Conservation (phyloP, 2,797 vertebrate genomes). For the Erpetoichthys calabaricus region DNA sequence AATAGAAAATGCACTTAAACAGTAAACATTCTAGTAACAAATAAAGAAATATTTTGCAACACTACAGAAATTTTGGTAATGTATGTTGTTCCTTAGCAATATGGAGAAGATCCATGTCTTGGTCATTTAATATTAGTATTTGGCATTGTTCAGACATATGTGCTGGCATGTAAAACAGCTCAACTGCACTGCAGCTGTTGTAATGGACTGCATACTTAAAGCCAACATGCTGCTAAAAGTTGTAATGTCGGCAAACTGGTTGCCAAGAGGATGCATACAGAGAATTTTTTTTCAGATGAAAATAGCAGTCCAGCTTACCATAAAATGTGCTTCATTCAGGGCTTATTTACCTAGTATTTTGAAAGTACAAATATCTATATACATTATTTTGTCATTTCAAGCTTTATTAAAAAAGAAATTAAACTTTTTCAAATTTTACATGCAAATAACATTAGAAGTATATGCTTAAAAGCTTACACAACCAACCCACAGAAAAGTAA, state of each 20-base stretch:
- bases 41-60: too few species aligned
- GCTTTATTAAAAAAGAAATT: constrained; percentile 8
- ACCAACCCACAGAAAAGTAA: constrained; percentile 35
- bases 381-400: background rate
- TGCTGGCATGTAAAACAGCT: constrained; percentile 67
- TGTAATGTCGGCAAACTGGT: constrained; percentile 69
- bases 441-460: constrained; percentile 16
- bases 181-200: constrained; percentile 81
- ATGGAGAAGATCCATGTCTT: constrained; percentile 10
- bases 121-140: constrained; percentile 75
- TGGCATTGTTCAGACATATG: constrained; percentile 55
- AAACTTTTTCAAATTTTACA: constrained; percentile 17
- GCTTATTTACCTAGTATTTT: constrained; percentile 25
- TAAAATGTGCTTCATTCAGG: constrained; percentile 36
- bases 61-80: too few species aligned
- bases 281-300: constrained; percentile 64
- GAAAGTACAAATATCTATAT: constrained; percentile 10
- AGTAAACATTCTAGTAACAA: too few species aligned
- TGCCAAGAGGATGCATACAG: constrained; percentile 67
- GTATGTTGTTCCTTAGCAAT: too few species aligned
- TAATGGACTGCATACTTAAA: constrained; percentile 63
- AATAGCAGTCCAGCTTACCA: constrained; percentile 63
- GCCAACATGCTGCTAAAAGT: constrained; percentile 76
- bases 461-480: constrained; percentile 27
- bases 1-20: too few species aligned